Evolutionary conservation across 1,140 invertebrate species (phyloP), one percentile per base, ranked within the genome.

Genomic region (Papilio glaucus): DNA sequence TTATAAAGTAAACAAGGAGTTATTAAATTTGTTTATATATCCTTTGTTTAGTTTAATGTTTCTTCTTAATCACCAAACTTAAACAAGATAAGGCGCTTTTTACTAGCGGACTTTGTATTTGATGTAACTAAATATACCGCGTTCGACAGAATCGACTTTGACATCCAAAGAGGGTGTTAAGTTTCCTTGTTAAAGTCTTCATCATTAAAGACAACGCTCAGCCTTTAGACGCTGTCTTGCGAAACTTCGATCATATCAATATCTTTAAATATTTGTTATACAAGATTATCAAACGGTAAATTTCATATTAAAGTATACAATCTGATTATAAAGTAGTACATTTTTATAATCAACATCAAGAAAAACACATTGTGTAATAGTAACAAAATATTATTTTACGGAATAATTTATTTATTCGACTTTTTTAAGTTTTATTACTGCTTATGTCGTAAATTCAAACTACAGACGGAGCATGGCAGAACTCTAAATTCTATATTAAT

Each of bases 401-500:
- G 4, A 49, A 42, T 42, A 5, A 12, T 49, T 49, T 10, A 8
- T 49, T 49, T 49, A 49, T 49, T 49, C 21, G 21, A 49, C 10
- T 10, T 49, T 49, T 7, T 49, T 1, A 21, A 49, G 18, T 49
- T 49, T 49, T 49, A 49, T 49, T n/a, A n/a, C n/a, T 49, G 45
- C 45, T 10, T 10, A 49, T 12, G 18, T 49, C 45, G 45, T 49
- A 49, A 49, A 49, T 49, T 49, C 45, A 24, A 49, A 24, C 45
- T 49, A 49, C 45, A 49, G 45, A 49, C 15, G 1, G 45, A 49
- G 15, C 45, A 18, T 24, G 4, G 21, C 21, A 18, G 9, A 57
- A 57, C 18, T 57, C 12, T 57, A 13, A 57, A 57, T 57, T 57
- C 49, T 57, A 24, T 24, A 57, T 57, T 57, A 57, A 57, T 24